Evolutionary conservation across 2,797 vertebrate genomes (phyloP).

Genomic region (Pipistrellus nathusii): DNA sequence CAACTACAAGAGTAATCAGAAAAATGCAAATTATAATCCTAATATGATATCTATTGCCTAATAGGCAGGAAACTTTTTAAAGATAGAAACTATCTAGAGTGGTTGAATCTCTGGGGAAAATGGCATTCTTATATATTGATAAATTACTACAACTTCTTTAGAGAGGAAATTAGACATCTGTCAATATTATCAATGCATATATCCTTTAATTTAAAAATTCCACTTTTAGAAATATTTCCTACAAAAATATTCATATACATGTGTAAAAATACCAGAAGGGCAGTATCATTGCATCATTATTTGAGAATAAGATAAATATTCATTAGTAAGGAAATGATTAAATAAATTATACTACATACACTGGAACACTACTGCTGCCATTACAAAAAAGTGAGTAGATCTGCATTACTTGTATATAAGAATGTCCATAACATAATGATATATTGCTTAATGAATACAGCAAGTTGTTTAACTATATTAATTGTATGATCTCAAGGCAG

Average conservation of each 20-base stretch:
- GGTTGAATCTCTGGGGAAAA: constrained; percentile 24
- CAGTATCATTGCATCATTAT: constrained; percentile 32
- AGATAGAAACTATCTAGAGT: not conserved
- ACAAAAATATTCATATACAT: not conserved
- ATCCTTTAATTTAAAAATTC: constrained; percentile 30
- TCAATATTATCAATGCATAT: not conserved
- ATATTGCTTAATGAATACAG: not conserved
- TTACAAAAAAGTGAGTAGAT: not conserved
- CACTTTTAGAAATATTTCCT: constrained; percentile 8
- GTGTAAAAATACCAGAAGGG: not conserved
- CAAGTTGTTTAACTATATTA: not conserved
- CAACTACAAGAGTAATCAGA: constrained; percentile 13
- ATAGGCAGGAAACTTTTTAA: not conserved
- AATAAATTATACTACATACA: not conserved
- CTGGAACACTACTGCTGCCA: not conserved
- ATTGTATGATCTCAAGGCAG: not conserved
- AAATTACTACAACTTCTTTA: constrained; percentile 10
- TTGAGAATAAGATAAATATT: constrained; percentile 29
- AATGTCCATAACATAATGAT: not conserved
- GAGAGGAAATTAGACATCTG: not conserved
- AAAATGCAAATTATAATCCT: constrained; percentile 57
- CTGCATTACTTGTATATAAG: constrained; percentile 6
- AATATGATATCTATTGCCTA: constrained; percentile 26
- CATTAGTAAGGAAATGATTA: constrained; percentile 1
- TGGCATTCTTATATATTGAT: not conserved